Conservation (phyloP, 2,888 invertebrate species). For the Hirtodrosophila confusa region DNA sequence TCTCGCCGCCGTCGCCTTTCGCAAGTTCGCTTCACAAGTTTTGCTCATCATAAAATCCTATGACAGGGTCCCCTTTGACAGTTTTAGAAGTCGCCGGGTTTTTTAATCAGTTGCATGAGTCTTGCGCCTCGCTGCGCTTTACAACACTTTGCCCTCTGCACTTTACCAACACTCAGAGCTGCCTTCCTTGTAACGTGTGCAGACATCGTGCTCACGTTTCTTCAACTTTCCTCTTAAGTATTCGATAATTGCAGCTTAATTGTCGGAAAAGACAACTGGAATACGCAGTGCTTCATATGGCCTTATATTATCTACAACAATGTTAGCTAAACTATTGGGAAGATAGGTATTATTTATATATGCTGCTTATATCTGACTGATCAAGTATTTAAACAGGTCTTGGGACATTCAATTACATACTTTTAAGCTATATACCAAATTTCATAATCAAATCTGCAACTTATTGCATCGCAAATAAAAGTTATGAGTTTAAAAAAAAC, state of each 20-base stretch:
- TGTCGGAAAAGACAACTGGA: conserved; percentile 15
- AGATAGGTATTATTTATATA: no score
- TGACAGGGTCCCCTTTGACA: conserved; percentile 61
- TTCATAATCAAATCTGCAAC: no score
- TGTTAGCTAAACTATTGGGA: no score
- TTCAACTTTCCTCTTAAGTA: conserved; percentile 11
- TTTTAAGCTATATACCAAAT: no score
- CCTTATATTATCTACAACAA: no score
- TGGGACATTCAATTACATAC: no score
- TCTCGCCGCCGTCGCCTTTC: conserved; percentile 40
- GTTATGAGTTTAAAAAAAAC: no score
- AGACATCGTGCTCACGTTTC: background rate
- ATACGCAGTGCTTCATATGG: no score
- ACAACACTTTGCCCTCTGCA: conserved; percentile 51
- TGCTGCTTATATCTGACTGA: no score
- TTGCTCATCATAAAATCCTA: conserved; percentile 73
- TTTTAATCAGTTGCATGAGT: conserved; percentile 73
- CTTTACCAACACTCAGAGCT: conserved; percentile 39
- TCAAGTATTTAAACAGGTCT: no score
- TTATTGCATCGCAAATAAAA: no score
- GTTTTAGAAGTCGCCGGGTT: conserved; percentile 63
- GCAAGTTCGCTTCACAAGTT: conserved; percentile 70
- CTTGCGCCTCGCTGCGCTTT: conserved; percentile 58
- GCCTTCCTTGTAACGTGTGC: background rate
- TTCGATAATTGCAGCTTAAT: conserved; percentile 33